A percentile compares a stretch with the other conserved stretches of the same genome.
Conservation (phyloP, 2,113 vertebrate genomes). For the Turdus rufiventris region DNA sequence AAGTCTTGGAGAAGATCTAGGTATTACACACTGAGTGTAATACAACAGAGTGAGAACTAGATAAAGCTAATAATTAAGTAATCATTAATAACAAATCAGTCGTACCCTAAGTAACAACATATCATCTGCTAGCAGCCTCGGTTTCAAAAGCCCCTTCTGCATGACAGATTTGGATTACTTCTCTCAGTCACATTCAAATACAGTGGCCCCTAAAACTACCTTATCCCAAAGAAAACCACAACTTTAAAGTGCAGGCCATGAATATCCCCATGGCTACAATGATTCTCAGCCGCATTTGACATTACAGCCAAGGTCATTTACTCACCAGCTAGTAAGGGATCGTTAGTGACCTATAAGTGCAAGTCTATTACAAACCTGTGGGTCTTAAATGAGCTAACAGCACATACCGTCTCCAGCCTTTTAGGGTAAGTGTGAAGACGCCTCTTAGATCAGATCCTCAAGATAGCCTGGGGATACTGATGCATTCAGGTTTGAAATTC, state of each 20-base stretch:
- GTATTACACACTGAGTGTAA: not conserved
- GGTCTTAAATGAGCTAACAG: conserved; percentile 33
- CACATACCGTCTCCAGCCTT: conserved; percentile 21
- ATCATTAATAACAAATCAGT: not conserved
- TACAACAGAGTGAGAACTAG: not conserved
- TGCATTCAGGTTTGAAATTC: conserved; percentile 19
- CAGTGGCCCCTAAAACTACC: not conserved
- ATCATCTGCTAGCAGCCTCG: not conserved
- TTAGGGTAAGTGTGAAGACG: conserved; percentile 49
- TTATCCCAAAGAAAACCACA: not conserved
- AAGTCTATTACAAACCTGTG: conserved; percentile 26
- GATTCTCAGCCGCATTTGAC: not conserved
- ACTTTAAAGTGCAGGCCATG: not conserved
- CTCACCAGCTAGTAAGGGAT: not conserved
- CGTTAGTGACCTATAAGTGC: not conserved
- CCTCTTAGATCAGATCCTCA: conserved; percentile 61
- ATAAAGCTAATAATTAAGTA: not conserved
- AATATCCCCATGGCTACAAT: not conserved
- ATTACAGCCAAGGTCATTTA: conserved; percentile 21
- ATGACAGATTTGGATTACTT: not conserved
- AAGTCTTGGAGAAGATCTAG: not conserved
- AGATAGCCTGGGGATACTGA: conserved; percentile 36
- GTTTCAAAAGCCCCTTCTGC: not conserved
- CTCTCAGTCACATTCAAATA: not conserved
- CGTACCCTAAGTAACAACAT: not conserved